Evolutionary conservation across 2,113 vertebrate species (phyloP).

Genomic region (Tenrec ecaudatus): DNA sequence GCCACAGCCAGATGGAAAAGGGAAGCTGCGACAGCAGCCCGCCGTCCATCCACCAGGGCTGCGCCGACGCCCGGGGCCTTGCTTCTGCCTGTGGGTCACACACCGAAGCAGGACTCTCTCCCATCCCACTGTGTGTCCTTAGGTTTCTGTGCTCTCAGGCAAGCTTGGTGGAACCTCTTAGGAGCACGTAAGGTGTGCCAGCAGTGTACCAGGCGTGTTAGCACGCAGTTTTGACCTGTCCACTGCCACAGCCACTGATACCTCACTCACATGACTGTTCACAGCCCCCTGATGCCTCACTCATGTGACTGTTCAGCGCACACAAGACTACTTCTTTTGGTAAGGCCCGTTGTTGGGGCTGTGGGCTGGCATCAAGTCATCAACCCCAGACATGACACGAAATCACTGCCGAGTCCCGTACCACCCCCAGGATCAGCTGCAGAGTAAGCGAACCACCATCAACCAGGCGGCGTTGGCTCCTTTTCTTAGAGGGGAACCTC

Average conservation of each 20-base stretch:
- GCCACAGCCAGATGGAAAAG: not conserved
- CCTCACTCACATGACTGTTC: too few species aligned
- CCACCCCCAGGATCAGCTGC: not conserved
- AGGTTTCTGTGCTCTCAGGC: not conserved
- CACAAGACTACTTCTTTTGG: not conserved
- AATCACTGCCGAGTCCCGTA: not conserved
- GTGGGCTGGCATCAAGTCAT: not conserved
- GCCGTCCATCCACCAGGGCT: too few species aligned
- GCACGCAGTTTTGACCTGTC: too few species aligned
- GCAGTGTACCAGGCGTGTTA: rapidly evolving
- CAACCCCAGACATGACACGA: not conserved
- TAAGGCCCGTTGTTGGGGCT: not conserved
- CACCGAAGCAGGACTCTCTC: not conserved
- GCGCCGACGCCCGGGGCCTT: too few species aligned
- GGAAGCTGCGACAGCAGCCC: not conserved
- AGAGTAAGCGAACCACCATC: not conserved
- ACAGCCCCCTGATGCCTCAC: too few species aligned
- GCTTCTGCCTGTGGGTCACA: too few species aligned
- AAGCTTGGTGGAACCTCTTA: not conserved
- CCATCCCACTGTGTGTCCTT: not conserved
- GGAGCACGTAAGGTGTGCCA: rapidly evolving
- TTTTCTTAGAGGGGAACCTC: not conserved
- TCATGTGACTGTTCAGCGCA: too few species aligned
- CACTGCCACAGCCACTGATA: too few species aligned
- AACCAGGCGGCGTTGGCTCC: not conserved